Percentiles rank a stretch among this genome's conserved stretches.
Conservation (phyloP, 2,797 vertebrate species). For the Scomberomorus guttatus region DNA sequence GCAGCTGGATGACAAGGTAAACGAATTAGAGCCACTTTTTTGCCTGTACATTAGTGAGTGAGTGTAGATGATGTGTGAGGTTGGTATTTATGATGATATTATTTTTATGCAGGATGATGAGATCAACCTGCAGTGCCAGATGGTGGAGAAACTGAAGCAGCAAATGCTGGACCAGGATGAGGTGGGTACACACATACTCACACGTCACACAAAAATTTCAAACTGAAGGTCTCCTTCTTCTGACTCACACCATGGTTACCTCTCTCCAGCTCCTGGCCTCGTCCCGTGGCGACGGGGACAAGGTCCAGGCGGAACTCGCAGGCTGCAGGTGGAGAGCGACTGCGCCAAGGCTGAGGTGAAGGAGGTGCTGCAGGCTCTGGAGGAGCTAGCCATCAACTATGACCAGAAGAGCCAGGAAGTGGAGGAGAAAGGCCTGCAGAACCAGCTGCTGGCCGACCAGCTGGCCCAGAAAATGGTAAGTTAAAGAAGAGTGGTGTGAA, state of each 20-base stretch:
- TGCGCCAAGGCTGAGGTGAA: constrained; percentile 96
- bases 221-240: neutral
- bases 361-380: constrained; percentile 96
- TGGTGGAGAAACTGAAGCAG: constrained; percentile 97
- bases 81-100: constrained; percentile 12
- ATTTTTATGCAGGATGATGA: constrained; percentile 92
- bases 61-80: neutral
- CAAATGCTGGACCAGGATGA: constrained; percentile 99
- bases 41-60: neutral
- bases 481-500: neutral
- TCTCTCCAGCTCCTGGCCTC: constrained; percentile 89
- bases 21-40: neutral
- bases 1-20: constrained; percentile 97
- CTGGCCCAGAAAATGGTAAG: constrained; percentile 94
- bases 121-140: constrained; percentile 98
- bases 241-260: neutral
- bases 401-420: constrained; percentile 99
- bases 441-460: constrained; percentile 93
- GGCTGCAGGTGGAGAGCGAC: constrained; percentile 93
- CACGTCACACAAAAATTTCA: neutral
- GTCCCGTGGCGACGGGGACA: constrained; percentile 93
- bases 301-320: constrained; percentile 92
- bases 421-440: constrained; percentile 95
- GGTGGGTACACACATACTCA: constrained; percentile 81
- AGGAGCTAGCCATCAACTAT: constrained; percentile 97